These are phyloP conservation scores for Nasonia vitripennis DNA, from an alignment of 1,140 invertebrate species.

Conservation along the genomic window DNA sequence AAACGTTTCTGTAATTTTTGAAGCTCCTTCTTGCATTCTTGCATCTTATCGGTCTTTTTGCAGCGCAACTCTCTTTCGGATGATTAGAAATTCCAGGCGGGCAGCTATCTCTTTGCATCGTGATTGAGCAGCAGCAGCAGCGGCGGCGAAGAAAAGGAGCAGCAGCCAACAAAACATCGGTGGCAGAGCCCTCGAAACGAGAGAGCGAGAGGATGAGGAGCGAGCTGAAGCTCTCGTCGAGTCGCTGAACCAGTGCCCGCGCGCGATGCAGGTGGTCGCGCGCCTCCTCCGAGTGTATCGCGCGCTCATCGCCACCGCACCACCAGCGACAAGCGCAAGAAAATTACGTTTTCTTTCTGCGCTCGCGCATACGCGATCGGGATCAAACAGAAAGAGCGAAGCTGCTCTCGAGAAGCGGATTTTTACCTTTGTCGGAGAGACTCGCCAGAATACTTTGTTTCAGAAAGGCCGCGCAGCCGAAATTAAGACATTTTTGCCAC, in stretches of 20 bases:
- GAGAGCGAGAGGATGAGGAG: constrained; percentile 11
- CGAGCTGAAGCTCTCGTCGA: constrained; percentile 15
- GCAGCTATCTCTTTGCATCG: constrained; percentile 18
- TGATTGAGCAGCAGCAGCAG: constrained; percentile 6
- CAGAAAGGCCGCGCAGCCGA: background rate
- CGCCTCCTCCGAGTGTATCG: background rate
- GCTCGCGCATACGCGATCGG: background rate
- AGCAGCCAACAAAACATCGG: background rate
- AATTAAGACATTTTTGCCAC: background rate
- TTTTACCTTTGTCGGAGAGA: no score
- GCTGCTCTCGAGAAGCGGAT: background rate
- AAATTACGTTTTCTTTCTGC: constrained; percentile 40
- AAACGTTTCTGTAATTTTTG: no score
- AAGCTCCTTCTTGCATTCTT: background rate
- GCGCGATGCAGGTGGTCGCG: constrained; percentile 39
- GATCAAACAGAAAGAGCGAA: background rate
- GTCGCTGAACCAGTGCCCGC: constrained; percentile 17
- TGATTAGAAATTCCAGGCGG: constrained; percentile 13
- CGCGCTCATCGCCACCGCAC: background rate
- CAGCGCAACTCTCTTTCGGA: background rate
- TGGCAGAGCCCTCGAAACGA: background rate
- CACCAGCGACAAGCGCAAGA: constrained; percentile 7
- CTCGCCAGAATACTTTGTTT: no score
- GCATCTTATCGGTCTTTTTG: background rate
- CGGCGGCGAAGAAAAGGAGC: background rate